A percentile compares a stretch with the other conserved stretches of the same genome.
phyloP scores from a whole-genome alignment of 2,888 invertebrate genomes.

The Melieria picta region DNA sequence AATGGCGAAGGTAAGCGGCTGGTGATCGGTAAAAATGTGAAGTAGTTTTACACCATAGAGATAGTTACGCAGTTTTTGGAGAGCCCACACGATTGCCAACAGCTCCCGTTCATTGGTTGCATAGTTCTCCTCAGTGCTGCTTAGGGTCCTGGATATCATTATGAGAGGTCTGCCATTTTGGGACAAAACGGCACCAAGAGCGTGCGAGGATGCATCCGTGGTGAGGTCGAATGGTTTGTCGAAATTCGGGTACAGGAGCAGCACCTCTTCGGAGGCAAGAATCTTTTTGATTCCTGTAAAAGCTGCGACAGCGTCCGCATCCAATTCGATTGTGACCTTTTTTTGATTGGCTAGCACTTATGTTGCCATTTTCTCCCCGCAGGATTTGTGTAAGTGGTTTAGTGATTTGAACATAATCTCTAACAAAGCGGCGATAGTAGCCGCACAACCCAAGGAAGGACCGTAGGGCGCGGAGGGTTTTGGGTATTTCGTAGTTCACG shows the following conservation, averaged over 20 bases:
- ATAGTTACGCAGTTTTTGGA: not conserved
- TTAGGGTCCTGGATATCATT: slow-evolving; percentile 10
- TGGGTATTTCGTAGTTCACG: slow-evolving; percentile 3
- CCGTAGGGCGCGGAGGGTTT: not conserved
- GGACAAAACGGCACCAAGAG: slow-evolving; percentile 35
- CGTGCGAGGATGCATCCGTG: slow-evolving; percentile 2
- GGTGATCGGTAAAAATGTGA: slow-evolving; percentile 24
- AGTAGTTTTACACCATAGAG: not conserved
- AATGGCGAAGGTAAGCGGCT: slow-evolving; percentile 43
- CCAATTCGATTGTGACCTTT: not conserved
- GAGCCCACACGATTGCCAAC: slow-evolving; percentile 8
- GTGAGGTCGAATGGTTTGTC: not conserved
- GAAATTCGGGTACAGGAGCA: too few species aligned
- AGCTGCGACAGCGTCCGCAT: slow-evolving; percentile 7
- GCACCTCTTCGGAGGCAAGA: not conserved
- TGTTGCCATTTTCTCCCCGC: slow-evolving; percentile 11
- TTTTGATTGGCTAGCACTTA: not conserved
- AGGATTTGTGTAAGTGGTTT: slow-evolving; percentile 17
- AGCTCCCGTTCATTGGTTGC: slow-evolving; percentile 39
- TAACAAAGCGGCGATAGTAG: slow-evolving; percentile 34
- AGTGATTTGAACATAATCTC: slow-evolving; percentile 35
- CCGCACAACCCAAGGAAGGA: slow-evolving; percentile 14
- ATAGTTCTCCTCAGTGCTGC: slow-evolving; percentile 16
- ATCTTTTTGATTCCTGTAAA: slow-evolving; percentile 14
- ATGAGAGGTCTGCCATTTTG: slow-evolving; percentile 14